Conservation (phyloP, 2,888 invertebrate genomes). For the Camptogramma bilineatum region DNA sequence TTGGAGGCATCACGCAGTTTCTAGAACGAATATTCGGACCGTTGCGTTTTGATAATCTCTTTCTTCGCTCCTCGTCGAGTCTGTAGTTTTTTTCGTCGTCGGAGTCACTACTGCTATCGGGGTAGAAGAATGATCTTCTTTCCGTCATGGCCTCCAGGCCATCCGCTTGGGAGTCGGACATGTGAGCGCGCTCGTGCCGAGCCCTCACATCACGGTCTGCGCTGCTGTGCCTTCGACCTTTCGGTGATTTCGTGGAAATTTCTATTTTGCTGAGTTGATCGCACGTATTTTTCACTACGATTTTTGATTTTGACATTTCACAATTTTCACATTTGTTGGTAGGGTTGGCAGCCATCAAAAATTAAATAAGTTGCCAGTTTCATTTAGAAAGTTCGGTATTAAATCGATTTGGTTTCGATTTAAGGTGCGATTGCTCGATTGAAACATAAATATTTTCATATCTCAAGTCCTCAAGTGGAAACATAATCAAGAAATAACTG, state of each 20-base stretch:
- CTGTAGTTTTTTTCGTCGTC: constrained; percentile 88
- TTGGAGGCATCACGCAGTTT: constrained; percentile 67
- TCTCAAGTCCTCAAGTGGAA: not conserved
- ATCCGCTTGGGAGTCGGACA: constrained; percentile 74
- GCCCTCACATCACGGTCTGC: constrained; percentile 75
- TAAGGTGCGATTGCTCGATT: not conserved
- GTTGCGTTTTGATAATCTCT: constrained; percentile 76
- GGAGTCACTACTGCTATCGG: constrained; percentile 93
- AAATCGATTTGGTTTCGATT: not conserved
- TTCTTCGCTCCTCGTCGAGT: constrained; percentile 89
- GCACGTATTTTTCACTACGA: constrained; percentile 1
- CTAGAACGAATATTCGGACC: constrained; percentile 64
- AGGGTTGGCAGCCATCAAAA: not conserved
- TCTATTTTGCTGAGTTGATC: constrained; percentile 31
- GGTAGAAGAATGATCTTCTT: constrained; percentile 77
- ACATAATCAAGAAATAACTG: not conserved
- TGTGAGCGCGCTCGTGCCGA: constrained; percentile 70
- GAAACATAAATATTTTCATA: not conserved
- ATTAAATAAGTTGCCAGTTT: not conserved
- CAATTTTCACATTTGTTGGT: not conserved
- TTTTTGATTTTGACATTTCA: constrained; percentile 21
- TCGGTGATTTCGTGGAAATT: constrained; percentile 36
- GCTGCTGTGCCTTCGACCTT: constrained; percentile 54
- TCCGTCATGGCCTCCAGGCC: constrained; percentile 76
- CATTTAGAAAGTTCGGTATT: not conserved